Conservation (phyloP, 2,888 invertebrate species). For the Acleris literana region DNA sequence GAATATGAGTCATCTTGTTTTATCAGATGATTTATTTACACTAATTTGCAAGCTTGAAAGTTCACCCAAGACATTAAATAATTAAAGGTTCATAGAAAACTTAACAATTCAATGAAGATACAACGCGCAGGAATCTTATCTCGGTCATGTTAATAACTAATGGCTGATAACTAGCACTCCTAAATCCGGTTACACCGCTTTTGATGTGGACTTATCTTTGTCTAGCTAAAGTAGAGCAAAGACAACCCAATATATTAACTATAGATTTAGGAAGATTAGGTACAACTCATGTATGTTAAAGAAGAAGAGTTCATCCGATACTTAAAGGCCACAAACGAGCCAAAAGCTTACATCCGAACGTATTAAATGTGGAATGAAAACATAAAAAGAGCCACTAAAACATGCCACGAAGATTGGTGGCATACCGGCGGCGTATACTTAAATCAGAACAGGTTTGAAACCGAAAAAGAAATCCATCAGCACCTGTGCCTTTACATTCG, state of each 20-base stretch:
- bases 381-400: background rate
- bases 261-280: no score
- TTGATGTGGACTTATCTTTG: constrained; percentile 23
- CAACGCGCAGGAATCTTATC: constrained; percentile 39
- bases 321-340: no score
- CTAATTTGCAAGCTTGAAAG: no score
- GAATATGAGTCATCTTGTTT: no score
- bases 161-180: constrained; percentile 47
- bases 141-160: constrained; percentile 37
- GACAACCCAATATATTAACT: no score
- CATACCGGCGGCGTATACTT: constrained; percentile 5
- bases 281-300: no score
- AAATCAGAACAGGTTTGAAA: constrained; percentile 21
- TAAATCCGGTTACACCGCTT: constrained; percentile 46
- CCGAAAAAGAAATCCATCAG: constrained; percentile 39
- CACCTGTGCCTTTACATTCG: constrained; percentile 52
- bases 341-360: no score
- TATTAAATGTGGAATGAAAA: background rate
- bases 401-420: constrained; percentile 6
- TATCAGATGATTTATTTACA: no score
- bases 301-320: no score
- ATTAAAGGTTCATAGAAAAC: background rate
- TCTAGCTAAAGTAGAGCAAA: constrained; percentile 16
- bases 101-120: constrained; percentile 17
- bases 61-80: constrained; percentile 5